Base-by-base conservation (phyloP, 2,888 invertebrate species). In the Chrysina gloriosa region DNA sequence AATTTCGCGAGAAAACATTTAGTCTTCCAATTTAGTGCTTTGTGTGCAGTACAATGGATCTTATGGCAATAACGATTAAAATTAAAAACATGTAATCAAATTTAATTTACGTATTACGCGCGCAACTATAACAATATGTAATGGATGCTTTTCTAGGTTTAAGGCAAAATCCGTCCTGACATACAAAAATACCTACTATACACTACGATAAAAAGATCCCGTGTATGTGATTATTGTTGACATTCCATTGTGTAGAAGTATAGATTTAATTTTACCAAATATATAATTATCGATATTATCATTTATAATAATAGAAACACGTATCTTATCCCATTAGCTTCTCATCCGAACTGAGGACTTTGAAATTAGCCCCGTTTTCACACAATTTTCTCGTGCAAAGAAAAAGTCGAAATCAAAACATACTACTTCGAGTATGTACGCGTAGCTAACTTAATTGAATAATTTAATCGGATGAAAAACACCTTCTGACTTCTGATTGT, bases 401-500 rank as follows among this genome's bases (percentile, higher is more conserved):
- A n/a, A n/a, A n/a, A n/a, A n/a, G n/a, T n/a, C n/a, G n/a, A n/a
- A n/a, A n/a, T n/a, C n/a, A n/a, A n/a, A n/a, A n/a, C n/a, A n/a
- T n/a, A 14, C 5, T 39, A 9, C 34, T 39, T 39, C 16, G 16
- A 14, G 11, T 39, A 39, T n/a, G 39, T n/a, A 11, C 1, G 3
- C 11, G 39, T 39, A 14, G 16, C 11, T 7, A 7, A 11, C 19
- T 45, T 14, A 45, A 39, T 48, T 39, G n/a, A n/a, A n/a, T n/a
- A n/a, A n/a, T n/a, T n/a, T 7, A 21, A 45, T 19, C 2, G 4
- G 9, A 29, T 25, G 50, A 45, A 54, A 54, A 68, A 63, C 73
- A 69, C 72, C 69, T 73, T 74, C 73, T 72, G 73, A 71, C 70
- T 70, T 48, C 74, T 70, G 73, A 54, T 69, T 36, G 68, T 25